phyloP scores from a whole-genome alignment of 2,113 vertebrate species.

The Merops nubicus region DNA sequence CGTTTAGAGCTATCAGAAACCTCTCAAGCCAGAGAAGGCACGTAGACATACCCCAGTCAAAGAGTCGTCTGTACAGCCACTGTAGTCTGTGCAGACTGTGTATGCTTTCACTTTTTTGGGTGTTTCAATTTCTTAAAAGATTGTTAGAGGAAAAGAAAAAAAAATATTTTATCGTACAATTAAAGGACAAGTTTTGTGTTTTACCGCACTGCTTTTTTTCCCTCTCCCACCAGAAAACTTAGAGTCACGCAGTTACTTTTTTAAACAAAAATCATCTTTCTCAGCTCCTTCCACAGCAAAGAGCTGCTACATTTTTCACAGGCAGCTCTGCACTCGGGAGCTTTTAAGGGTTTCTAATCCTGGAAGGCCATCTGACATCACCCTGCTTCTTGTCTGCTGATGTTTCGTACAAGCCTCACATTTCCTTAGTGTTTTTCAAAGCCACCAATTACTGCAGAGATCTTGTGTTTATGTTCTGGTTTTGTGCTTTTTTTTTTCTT shows the following conservation, averaged over 20 bases:
- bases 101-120: not conserved
- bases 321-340: constrained; percentile 54
- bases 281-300: constrained; percentile 49
- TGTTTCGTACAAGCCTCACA: constrained; percentile 87
- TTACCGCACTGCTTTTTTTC: not conserved
- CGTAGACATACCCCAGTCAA: fast-evolving
- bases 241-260: not conserved
- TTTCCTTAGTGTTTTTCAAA: constrained; percentile 86
- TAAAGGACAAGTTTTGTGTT: not conserved
- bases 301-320: not conserved
- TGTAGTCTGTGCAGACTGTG: not conserved
- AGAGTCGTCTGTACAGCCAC: fast-evolving
- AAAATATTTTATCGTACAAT: not conserved
- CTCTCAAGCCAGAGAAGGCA: not conserved
- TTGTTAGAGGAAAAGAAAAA: not conserved
- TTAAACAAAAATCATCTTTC: not conserved
- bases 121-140: not conserved
- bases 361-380: constrained; percentile 92
- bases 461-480: constrained; percentile 80
- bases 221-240: not conserved
- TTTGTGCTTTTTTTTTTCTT: constrained; percentile 55
- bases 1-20: not conserved
- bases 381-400: constrained; percentile 83
- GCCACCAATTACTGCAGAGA: constrained; percentile 83
- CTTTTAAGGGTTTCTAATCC: constrained; percentile 99